Percentiles rank a stretch among this genome's conserved stretches.
These are phyloP conservation scores for Schrankia costaestrigalis DNA, from an alignment of 2,888 invertebrate genomes.

Conservation along the genomic window DNA sequence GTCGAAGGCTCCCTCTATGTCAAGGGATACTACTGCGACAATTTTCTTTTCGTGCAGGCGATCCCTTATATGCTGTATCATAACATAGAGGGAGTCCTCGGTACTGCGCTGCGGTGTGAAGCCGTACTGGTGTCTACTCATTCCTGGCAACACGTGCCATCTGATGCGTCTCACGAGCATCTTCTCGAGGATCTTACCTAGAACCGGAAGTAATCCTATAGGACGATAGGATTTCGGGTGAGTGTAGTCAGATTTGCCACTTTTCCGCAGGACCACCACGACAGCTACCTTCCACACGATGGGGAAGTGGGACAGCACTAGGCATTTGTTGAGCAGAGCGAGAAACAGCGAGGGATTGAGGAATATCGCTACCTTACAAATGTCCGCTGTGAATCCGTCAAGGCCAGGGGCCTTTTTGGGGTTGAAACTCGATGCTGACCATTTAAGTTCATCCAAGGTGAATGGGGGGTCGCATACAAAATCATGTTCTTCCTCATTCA, in stretches of 20 bases:
- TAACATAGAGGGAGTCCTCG: slow-evolving; percentile 10
- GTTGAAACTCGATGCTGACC: background rate
- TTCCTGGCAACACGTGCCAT: background rate
- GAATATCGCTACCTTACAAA: background rate
- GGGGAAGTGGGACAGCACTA: background rate
- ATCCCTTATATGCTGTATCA: background rate
- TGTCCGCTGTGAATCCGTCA: background rate
- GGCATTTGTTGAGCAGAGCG: background rate
- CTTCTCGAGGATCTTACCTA: background rate
- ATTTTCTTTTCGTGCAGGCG: background rate
- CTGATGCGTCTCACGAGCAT: background rate
- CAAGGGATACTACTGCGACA: slow-evolving; percentile 3
- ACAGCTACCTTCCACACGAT: background rate
- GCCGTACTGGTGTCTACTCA: slow-evolving; percentile 13
- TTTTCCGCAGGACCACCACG: background rate
- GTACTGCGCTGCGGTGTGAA: slow-evolving; percentile 16
- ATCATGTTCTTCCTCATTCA: no score
- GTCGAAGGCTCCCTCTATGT: slow-evolving; percentile 23
- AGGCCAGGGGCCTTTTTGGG: background rate
- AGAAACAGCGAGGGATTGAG: background rate
- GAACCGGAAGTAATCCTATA: background rate
- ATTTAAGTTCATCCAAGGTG: background rate
- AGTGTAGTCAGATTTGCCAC: background rate
- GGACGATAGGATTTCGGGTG: background rate
- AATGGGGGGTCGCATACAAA: background rate